phyloP scores from a whole-genome alignment of 2,888 invertebrate genomes.

The Urechis unicinctus region DNA sequence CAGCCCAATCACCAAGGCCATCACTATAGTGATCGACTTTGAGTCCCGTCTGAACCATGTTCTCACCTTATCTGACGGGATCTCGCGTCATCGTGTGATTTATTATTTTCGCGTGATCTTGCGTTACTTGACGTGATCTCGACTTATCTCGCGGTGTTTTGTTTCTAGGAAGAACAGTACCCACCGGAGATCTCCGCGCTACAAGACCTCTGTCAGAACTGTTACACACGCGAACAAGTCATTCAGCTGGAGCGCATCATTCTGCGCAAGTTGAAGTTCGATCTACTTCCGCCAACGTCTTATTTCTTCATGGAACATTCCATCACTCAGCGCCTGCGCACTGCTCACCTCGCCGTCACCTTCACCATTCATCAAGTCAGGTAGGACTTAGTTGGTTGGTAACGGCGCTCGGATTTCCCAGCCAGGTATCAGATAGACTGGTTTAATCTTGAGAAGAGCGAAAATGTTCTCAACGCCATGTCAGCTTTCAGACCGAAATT shows the following conservation, averaged over 20 bases:
- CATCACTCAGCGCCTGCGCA: slow-evolving; percentile 20
- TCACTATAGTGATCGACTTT: too few relatives aligned
- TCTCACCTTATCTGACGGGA: neutral
- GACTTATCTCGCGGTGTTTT: too few relatives aligned
- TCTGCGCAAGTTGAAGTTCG: slow-evolving; percentile 29
- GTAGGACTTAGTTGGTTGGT: too few relatives aligned
- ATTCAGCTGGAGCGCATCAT: slow-evolving; percentile 30
- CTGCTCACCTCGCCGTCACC: slow-evolving; percentile 1
- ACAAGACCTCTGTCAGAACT: slow-evolving; percentile 24
- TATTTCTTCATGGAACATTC: slow-evolving; percentile 34
- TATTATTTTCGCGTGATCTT: neutral
- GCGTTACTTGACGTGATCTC: too few relatives aligned
- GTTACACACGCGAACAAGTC: slow-evolving; percentile 27
- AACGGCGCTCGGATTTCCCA: too few relatives aligned
- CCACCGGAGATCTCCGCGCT: slow-evolving; percentile 33
- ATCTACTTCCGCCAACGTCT: slow-evolving; percentile 32
- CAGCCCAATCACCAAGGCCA: too few relatives aligned
- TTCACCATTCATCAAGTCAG: neutral
- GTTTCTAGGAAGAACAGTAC: slow-evolving; percentile 30
- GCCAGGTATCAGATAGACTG: too few relatives aligned
- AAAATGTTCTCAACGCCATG: too few relatives aligned
- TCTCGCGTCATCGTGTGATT: too few relatives aligned
- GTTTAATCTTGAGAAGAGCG: too few relatives aligned
- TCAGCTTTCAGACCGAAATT: too few relatives aligned
- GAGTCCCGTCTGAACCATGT: too few relatives aligned